Evolutionary conservation across 1,140 invertebrate species (phyloP), one percentile per base, ranked within the genome.

Genomic region (Drosophila nikananu): DNA sequence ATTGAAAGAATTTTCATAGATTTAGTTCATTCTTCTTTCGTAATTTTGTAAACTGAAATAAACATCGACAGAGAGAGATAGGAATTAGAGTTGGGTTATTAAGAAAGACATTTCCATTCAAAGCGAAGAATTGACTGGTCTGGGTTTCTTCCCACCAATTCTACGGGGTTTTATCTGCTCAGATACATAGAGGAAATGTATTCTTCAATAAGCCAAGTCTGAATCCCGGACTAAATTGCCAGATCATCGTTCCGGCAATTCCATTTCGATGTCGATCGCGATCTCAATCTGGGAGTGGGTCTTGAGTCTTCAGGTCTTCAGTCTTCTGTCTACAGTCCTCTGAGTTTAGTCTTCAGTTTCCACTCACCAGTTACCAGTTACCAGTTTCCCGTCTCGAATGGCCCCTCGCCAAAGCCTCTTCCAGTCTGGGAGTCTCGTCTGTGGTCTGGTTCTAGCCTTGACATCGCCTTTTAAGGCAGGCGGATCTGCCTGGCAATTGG

Each of bases 401-500:
- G 21, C 5, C 6, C 6, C 21, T 37, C 61, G 54, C 19, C 12
- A 21, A 35, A 35, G 52, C 60, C 32, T 32, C 8, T 37, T 41
- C 46, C 46, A 21, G 66, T 68, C 39, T 49, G 30, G 65, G 25
- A 19, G 51, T 52, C 48, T 62, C 46, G 60, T 21, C 60, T 39
- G 48, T 39, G 48, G 75, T 70, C 59, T 79, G 66, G 66, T 79
- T 79, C 86, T 84, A 87, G 84, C 86, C 84, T 87, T 87, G 84
- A 89, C 84, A 89, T 78, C 63, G 59, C 73, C 73, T 48, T 68
- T 61, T 49, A 57, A 49, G 61, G 49, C 80, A 89, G 74, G 78
- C 84, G 84, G 84, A 89, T 89, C 86, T 89, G 37, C 55, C 32
- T 27, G 63, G 51, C 81, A 89, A 89, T 90, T 89, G 84, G 84